A percentile compares a stretch with the other conserved stretches of the same genome.
These are phyloP conservation scores for Aphis craccivora DNA, from an alignment of 1,140 invertebrate genomes.

Conservation along the genomic window DNA sequence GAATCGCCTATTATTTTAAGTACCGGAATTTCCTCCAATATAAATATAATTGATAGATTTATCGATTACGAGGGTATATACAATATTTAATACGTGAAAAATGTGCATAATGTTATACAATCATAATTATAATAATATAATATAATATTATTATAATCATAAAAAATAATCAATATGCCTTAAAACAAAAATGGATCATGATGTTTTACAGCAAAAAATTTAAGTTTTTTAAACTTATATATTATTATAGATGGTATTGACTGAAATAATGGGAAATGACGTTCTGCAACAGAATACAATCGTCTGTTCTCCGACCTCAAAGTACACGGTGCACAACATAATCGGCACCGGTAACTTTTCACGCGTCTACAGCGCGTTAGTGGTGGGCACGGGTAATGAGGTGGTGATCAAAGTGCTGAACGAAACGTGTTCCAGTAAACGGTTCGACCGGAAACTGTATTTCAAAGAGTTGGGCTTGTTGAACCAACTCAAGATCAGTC, in stretches of 20 bases:
- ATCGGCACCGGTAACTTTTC: conserved; percentile 21
- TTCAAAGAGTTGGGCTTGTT: neutral
- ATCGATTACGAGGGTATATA: too few species aligned
- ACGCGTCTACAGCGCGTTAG: neutral
- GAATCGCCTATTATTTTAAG: too few species aligned
- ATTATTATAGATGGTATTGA: neutral
- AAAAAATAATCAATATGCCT: too few species aligned
- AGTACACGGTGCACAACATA: neutral
- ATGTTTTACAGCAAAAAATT: too few species aligned
- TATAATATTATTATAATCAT: too few species aligned
- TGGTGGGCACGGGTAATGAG: neutral
- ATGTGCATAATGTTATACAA: too few species aligned
- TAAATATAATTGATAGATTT: too few species aligned
- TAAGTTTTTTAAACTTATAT: too few species aligned
- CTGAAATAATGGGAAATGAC: neutral
- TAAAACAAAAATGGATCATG: too few species aligned
- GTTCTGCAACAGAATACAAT: neutral
- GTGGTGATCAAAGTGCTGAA: neutral
- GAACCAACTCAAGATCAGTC: neutral
- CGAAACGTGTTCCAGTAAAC: rapidly evolving
- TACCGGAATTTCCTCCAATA: too few species aligned
- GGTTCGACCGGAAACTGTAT: neutral
- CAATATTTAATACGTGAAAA: too few species aligned
- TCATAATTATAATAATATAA: too few species aligned
- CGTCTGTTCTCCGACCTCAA: neutral